Conservation (phyloP, 2,888 invertebrate genomes). For the Erebia palarica region DNA sequence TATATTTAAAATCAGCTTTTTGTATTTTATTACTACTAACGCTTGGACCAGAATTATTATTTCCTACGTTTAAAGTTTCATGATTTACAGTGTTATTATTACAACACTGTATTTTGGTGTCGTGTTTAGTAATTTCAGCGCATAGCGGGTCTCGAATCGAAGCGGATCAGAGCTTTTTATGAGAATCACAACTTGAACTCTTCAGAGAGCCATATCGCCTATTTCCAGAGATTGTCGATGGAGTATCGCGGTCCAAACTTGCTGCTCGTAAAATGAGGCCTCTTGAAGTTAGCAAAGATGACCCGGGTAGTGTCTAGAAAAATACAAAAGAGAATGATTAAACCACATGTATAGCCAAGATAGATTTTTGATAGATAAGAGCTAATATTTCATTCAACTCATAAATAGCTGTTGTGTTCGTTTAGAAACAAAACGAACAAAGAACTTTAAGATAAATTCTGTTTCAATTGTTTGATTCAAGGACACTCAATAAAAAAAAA, state of each 20-base stretch:
- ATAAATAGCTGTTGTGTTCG: no score
- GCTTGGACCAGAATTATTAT: slow-evolving; percentile 14
- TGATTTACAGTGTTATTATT: slow-evolving; percentile 11
- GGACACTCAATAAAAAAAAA: no score
- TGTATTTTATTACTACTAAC: neutral
- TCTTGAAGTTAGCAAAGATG: slow-evolving; percentile 61
- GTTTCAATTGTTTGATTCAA: no score
- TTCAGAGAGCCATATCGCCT: slow-evolving; percentile 69
- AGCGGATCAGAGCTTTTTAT: slow-evolving; percentile 78
- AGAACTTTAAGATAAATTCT: no score
- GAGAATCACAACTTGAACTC: slow-evolving; percentile 70
- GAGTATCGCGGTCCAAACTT: slow-evolving; percentile 70
- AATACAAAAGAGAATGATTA: neutral
- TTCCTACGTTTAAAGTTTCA: slow-evolving; percentile 11
- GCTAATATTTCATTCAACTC: no score
- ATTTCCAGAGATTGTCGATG: slow-evolving; percentile 54
- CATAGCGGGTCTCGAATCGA: slow-evolving; percentile 39
- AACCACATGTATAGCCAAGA: neutral
- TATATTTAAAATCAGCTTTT: slow-evolving; percentile 3
- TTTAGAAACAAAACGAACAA: no score
- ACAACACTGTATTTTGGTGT: neutral
- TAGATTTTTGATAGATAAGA: no score
- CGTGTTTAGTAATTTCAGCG: slow-evolving; percentile 6
- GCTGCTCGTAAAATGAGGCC: slow-evolving; percentile 76
- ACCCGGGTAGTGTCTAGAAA: slow-evolving; percentile 56